Percentiles rank a stretch among this genome's conserved stretches.
Conservation (phyloP, 2,888 invertebrate genomes). For the Hydrotaea cyrtoneurina region DNA sequence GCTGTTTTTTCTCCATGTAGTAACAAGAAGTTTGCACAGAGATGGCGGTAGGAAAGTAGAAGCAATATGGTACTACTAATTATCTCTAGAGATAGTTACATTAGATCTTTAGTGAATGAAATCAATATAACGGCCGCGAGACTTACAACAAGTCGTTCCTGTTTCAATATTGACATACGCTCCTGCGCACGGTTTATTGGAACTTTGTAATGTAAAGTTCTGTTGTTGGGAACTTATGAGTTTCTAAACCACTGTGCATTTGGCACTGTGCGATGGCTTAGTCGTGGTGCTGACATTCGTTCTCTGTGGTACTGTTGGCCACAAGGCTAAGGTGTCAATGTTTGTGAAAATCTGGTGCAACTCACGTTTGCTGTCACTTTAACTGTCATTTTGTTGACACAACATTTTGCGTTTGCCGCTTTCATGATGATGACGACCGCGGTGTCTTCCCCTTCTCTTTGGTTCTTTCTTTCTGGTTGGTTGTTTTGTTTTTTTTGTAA, state of each 20-base stretch:
- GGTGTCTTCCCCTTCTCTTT: not conserved
- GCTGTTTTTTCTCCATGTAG: too few species aligned
- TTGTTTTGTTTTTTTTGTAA: conserved; percentile 21
- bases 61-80: too few species aligned
- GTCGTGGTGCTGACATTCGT: not conserved
- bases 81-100: too few species aligned
- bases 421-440: conserved; percentile 15
- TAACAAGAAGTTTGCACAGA: too few species aligned
- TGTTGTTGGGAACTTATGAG: too few species aligned
- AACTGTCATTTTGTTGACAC: conserved; percentile 64
- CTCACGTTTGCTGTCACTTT: conserved; percentile 67
- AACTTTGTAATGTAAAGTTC: too few species aligned
- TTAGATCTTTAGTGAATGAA: too few species aligned
- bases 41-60: too few species aligned
- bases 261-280: conserved; percentile 14
- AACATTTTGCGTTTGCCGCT: conserved; percentile 66
- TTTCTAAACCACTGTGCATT: not conserved
- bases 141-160: too few species aligned
- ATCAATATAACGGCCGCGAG: too few species aligned
- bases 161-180: too few species aligned
- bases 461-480: not conserved
- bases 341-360: conserved; percentile 65
- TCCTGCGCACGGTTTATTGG: too few species aligned
- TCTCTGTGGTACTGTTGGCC: not conserved
- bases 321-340: conserved; percentile 56